Evolutionary conservation across 2,888 invertebrate genomes (phyloP), one percentile per base, ranked within the genome.

Genomic region (Athalia circularis): DNA sequence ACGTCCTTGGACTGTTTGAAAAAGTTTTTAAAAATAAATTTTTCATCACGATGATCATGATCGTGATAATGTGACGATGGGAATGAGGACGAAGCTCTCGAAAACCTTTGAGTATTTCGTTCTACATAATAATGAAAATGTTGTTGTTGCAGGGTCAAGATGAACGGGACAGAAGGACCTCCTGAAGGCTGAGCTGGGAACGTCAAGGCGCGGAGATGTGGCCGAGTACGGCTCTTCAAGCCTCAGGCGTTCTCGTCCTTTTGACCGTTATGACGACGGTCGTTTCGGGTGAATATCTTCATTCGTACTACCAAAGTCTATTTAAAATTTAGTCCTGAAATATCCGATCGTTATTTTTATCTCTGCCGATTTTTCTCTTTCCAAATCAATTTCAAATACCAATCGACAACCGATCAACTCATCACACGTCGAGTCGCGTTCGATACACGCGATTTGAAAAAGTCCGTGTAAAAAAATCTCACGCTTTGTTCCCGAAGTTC

Each of bases 221-320:
- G 86, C 84, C 87, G 83, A 84, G 83, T 84, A 84, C 84, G 83
- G 83, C 82, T 82, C 83, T 89, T 80, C 59, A 47, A 74, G 74
- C 61, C 61, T 74, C 29, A 74, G 89, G 88, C 88, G 88, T 87
- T 81, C 84, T 89, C 88, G 89, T 88, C 88, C 83, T 87, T 83
- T 81, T 87, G 83, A 87, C 82, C 83, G 83, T 86, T 81, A 84
- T 87, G 84, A 84, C 86, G 81, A 85, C 84, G 81, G 45, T 65
- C 59, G 85, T 82, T 77, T 80, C 86, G 84, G 89, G 89, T 89
- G 78, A 70, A 70, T 13, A 61, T 13, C 15, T 64, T n/a, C 15
- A n/a, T 64, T n/a, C n/a, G 5, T 64, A 6, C n/a, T 59, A 11
- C 59, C 29, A 0, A 43, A 3, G 11, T 43, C 8, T 15, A 29